Evolutionary conservation across 1,140 invertebrate species (phyloP), one percentile per base, ranked within the genome.

Genomic region (Lutraria rhynchaena): DNA sequence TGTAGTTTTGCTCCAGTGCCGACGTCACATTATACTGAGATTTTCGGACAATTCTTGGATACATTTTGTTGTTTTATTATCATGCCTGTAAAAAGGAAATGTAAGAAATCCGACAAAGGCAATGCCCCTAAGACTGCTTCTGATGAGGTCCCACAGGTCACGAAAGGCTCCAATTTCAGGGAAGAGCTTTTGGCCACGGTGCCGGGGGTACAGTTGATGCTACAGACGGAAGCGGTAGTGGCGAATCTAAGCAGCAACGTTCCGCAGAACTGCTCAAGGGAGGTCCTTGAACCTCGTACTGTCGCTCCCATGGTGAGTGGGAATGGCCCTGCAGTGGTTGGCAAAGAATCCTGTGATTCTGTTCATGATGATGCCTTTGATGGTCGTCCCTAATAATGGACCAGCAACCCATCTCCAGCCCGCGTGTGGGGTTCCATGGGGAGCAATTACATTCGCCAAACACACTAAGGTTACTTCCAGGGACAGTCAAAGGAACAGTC

Each of bases 301-400:
- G 58, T 61, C 58, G 3, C 58, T 61, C 58, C 58, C 7, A 61
- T 61, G 58, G 33, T 61, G 58, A 61, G 58, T 61, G 58, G 58
- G 58, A 61, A 61, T 61, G 58, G 33, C n/a, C n/a, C 58, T 61
- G 33, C 58, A 61, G 58, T 61, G n/a, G 58, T 61, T 35, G 58
- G 58, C 58, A 61, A 61, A 61, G 58, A 61, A 61, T 61, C 58
- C 58, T 61, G 58, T 29, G 58, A 61, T 61, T 61, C 58, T 27
- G 27, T 15, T 61, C 17, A n/a, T n/a, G 58, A 61, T 61, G 58
- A 19, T 61, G 58, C 22, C 24, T n/a, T n/a, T n/a, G n/a, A n/a
- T n/a, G 24, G 24, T 27, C 9, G 13, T 5, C 55, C 55, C 55
- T 29, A 7, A 29, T 11, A 58, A 11, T 58, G 55, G 55, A 24